Conservation (phyloP, 2,797 vertebrate species). For the Choloepus didactylus region DNA sequence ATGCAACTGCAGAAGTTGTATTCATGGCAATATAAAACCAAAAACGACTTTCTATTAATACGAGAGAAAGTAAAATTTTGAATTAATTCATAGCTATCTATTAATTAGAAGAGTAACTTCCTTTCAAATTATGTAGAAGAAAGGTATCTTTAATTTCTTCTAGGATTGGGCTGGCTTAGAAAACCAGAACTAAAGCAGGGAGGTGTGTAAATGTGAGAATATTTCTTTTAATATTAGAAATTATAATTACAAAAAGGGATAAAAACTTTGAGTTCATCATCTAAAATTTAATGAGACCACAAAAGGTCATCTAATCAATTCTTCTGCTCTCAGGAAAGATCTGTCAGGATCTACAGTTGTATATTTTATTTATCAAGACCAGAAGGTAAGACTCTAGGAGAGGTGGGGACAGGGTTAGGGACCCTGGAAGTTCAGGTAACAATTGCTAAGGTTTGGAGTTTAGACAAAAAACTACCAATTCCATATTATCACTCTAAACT, state of each 20-base stretch:
- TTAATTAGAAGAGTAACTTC: background rate
- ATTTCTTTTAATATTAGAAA: background rate
- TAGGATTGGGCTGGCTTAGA: background rate
- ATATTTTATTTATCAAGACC: constrained; percentile 44
- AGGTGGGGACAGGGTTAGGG: background rate
- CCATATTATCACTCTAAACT: background rate
- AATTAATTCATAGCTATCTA: background rate
- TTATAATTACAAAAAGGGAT: background rate
- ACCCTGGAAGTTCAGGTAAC: background rate
- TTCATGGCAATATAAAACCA: background rate
- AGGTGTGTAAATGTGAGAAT: background rate
- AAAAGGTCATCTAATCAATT: background rate
- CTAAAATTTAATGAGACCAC: background rate
- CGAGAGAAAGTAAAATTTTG: background rate
- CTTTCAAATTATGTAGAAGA: constrained; percentile 32
- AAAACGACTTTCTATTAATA: background rate
- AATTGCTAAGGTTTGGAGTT: background rate
- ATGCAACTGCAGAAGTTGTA: background rate
- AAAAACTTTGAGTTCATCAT: constrained; percentile 1
- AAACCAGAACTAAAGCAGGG: background rate
- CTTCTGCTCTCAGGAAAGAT: background rate
- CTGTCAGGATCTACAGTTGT: background rate
- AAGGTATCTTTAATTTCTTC: background rate
- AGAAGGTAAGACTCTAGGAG: background rate
- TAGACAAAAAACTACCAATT: constrained; percentile 6